Evolutionary conservation across 2,113 vertebrate species (phyloP).

Genomic region (Poeciliopsis retropinna): DNA sequence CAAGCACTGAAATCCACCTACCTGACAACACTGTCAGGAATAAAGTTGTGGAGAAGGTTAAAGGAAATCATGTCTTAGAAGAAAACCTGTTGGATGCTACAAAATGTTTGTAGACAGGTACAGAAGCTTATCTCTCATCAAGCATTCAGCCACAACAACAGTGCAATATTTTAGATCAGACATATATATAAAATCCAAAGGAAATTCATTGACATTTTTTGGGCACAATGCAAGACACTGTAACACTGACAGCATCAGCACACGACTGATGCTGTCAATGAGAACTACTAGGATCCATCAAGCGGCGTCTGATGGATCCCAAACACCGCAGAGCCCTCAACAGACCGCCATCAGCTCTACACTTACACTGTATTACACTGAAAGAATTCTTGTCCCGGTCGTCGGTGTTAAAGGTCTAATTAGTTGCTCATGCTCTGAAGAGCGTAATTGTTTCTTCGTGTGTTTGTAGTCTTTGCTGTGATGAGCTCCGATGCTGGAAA

Average conservation of each 20-base stretch:
- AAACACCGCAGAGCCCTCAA: slow-evolving; percentile 43
- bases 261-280: slow-evolving; percentile 54
- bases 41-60: not conserved
- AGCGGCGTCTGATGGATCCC: slow-evolving; percentile 39
- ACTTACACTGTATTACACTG: slow-evolving; percentile 51
- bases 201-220: not conserved
- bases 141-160: not conserved
- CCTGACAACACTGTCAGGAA: not conserved
- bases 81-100: no score
- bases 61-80: not conserved
- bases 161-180: not conserved
- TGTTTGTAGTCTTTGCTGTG: slow-evolving; percentile 50
- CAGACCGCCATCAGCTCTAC: slow-evolving; percentile 43
- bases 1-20: no score
- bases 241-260: slow-evolving; percentile 50
- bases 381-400: slow-evolving; percentile 62
- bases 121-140: no score
- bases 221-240: not conserved
- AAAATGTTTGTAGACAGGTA: no score
- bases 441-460: slow-evolving; percentile 79
- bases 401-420: slow-evolving; percentile 76
- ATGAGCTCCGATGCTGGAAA: slow-evolving; percentile 78
- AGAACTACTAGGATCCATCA: slow-evolving; percentile 46
- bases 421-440: slow-evolving; percentile 73
- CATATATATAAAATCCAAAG: not conserved